Conservation (phyloP, 2,888 invertebrate genomes). For the Pammene fasciana region DNA sequence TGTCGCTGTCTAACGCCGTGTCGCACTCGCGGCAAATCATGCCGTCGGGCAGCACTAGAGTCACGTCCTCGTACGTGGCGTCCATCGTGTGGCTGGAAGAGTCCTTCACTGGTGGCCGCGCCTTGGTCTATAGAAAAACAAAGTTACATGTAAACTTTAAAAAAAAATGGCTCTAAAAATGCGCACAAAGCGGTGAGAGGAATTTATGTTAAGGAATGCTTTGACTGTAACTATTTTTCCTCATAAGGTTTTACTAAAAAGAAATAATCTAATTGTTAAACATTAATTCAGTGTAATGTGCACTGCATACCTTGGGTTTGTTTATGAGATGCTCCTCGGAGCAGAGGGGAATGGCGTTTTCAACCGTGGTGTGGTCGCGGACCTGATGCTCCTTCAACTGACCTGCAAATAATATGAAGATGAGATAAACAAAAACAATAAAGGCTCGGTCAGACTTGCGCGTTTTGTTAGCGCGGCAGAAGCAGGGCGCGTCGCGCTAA, state of each 20-base stretch:
- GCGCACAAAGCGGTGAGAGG: no score
- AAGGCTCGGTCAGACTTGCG: no score
- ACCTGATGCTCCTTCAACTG: constrained; percentile 84
- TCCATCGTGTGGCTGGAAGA: constrained; percentile 68
- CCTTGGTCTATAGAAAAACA: constrained; percentile 67
- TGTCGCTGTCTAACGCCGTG: constrained; percentile 86
- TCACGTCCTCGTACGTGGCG: constrained; percentile 73
- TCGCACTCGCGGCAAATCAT: constrained; percentile 90
- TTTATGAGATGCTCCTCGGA: constrained; percentile 74
- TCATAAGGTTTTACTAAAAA: no score
- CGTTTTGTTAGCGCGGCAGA: no score
- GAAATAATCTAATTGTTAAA: no score
- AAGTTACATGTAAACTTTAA: no score
- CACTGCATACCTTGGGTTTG: constrained; percentile 71
- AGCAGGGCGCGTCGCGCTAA: no score
- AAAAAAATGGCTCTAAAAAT: no score
- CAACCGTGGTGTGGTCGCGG: constrained; percentile 73
- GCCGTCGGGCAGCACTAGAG: constrained; percentile 76
- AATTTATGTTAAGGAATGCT: no score
- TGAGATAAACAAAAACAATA: no score
- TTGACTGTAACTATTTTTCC: no score
- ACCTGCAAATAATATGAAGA: constrained; percentile 60
- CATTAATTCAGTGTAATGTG: no score
- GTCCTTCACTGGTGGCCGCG: constrained; percentile 79
- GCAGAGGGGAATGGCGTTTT: constrained; percentile 69